phyloP scores from a whole-genome alignment of 2,797 vertebrate species.

The Danio choprae region DNA sequence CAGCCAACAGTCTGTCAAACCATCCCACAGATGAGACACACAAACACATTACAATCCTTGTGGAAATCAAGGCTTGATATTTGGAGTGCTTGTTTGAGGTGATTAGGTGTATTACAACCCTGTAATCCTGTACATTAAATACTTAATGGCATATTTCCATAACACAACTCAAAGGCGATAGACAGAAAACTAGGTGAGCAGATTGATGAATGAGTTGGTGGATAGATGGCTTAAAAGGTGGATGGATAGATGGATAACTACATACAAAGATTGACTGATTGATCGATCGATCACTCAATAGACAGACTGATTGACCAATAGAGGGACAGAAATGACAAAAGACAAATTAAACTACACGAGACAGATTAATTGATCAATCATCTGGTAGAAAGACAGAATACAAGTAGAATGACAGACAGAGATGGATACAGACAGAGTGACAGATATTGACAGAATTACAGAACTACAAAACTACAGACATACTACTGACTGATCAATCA shows the following conservation, averaged over 20 bases:
- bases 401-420: neutral
- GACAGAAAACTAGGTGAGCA: too few relatives aligned
- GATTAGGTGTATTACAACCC: neutral
- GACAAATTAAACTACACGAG: too few relatives aligned
- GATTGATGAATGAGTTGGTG: neutral
- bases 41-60: too few relatives aligned
- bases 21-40: slow-evolving; percentile 6
- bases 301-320: neutral
- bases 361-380: too few relatives aligned
- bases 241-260: neutral
- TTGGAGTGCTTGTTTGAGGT: neutral
- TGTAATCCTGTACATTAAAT: neutral
- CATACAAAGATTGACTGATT: neutral
- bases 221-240: neutral
- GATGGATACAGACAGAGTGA: too few relatives aligned
- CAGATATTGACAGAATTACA: too few relatives aligned
- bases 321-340: neutral
- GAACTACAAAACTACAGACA: too few relatives aligned
- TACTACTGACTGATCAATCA: too few relatives aligned
- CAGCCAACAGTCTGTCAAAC: slow-evolving; percentile 3
- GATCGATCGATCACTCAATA: neutral
- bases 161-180: neutral
- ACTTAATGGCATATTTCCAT: neutral
- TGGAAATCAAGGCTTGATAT: neutral
- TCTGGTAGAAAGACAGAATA: neutral